A percentile compares a stretch with the other conserved stretches of the same genome.
Conservation (phyloP, 2,888 invertebrate species). For the Plebejus anna region DNA sequence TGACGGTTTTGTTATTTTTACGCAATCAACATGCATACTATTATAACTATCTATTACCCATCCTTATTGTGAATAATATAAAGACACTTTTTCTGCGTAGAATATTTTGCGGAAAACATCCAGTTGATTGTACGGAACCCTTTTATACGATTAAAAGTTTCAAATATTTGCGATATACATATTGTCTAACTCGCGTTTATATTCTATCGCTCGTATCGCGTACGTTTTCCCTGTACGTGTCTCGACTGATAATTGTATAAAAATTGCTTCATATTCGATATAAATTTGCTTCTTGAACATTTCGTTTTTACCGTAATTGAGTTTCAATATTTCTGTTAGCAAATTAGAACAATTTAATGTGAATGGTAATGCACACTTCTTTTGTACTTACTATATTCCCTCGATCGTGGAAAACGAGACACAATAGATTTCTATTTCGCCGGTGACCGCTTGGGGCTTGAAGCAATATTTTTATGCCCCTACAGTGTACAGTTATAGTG, state of each 20-base stretch:
- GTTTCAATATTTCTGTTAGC: neutral
- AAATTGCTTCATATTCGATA: neutral
- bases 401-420: too few relatives aligned
- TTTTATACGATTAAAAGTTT: neutral
- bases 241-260: neutral
- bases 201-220: neutral
- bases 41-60: too few relatives aligned
- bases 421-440: too few relatives aligned
- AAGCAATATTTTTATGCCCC: too few relatives aligned
- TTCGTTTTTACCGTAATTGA: neutral
- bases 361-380: too few relatives aligned
- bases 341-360: too few relatives aligned
- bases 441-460: too few relatives aligned
- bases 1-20: too few relatives aligned
- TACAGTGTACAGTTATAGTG: too few relatives aligned
- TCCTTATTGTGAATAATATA: neutral
- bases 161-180: neutral
- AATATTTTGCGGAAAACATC: neutral
- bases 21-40: too few relatives aligned
- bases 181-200: constrained; percentile 1
- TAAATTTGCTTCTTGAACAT: neutral
- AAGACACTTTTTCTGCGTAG: neutral
- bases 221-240: neutral
- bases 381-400: too few relatives aligned
- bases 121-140: neutral